Conservation (phyloP, 2,797 vertebrate species). For the Adelosebastes latens region DNA sequence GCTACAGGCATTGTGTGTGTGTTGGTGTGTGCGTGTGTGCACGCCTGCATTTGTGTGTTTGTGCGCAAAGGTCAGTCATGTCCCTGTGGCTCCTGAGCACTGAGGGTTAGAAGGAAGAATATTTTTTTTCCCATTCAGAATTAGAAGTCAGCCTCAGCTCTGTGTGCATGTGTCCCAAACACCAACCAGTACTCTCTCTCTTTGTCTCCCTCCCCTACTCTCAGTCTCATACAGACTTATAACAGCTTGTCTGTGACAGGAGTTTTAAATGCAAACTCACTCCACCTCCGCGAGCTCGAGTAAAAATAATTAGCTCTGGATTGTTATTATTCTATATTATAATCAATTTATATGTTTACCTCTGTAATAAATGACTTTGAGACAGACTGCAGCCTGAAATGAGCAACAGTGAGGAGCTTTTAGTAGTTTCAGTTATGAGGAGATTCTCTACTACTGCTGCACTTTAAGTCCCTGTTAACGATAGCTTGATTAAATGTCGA, state of each 20-base stretch:
- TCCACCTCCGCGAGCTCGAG: conserved; percentile 3
- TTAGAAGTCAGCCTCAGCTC: conserved; percentile 1
- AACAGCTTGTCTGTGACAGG: not conserved
- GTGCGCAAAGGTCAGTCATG: conserved; percentile 55
- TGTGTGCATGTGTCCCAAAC: not conserved
- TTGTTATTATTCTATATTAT: conserved; percentile 13
- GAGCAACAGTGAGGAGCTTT: not conserved
- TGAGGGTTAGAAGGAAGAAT: conserved; percentile 45
- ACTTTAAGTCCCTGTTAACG: not conserved
- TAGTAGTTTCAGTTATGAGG: not conserved
- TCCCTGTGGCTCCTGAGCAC: conserved; percentile 38
- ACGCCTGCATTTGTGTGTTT: not conserved
- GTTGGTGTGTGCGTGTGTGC: not conserved
- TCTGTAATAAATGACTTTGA: conserved; percentile 15
- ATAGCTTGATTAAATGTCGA: conserved; percentile 13
- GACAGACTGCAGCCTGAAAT: not conserved
- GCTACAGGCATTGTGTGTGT: conserved; percentile 16
- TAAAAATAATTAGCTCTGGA: conserved; percentile 16
- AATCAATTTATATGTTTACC: conserved; percentile 19
- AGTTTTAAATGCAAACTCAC: not conserved
- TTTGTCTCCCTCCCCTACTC: not conserved
- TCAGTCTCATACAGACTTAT: not conserved
- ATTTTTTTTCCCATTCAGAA: conserved; percentile 54
- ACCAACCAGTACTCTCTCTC: not conserved
- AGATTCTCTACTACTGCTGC: not conserved